Conservation (phyloP, 2,113 vertebrate genomes). For the Platysternon megacephalum region DNA sequence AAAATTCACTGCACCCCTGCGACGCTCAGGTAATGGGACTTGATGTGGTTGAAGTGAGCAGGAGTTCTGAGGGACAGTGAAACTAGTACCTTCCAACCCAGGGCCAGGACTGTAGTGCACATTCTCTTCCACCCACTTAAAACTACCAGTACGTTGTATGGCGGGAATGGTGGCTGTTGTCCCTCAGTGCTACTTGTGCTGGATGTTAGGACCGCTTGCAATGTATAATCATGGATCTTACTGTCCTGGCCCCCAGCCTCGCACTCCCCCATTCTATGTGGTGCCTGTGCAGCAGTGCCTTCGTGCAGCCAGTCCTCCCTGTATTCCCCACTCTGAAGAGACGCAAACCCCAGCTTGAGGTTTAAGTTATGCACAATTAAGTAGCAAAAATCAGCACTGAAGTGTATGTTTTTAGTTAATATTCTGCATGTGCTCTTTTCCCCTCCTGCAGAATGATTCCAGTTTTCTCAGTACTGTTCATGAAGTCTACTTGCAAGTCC, state of each 20-base stretch:
- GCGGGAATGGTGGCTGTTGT: neutral
- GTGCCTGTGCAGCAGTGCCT: neutral
- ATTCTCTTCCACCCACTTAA: neutral
- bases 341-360: neutral
- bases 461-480: constrained; percentile 93
- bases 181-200: neutral
- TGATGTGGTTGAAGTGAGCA: neutral
- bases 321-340: neutral
- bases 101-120: neutral
- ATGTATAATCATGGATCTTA: neutral
- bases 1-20: neutral
- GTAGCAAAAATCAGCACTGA: neutral
- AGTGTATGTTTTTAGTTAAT: neutral
- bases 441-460: constrained; percentile 87
- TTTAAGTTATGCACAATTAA: neutral
- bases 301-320: neutral
- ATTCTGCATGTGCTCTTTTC: neutral
- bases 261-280: neutral
- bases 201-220: neutral
- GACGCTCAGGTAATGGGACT: neutral
- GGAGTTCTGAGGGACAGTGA: neutral
- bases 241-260: neutral
- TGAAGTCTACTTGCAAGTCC: constrained; percentile 91
- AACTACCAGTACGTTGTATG: neutral
- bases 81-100: neutral